phyloP scores from a whole-genome alignment of 2,113 vertebrate species.

The cattle (Bos taurus) region DNA sequence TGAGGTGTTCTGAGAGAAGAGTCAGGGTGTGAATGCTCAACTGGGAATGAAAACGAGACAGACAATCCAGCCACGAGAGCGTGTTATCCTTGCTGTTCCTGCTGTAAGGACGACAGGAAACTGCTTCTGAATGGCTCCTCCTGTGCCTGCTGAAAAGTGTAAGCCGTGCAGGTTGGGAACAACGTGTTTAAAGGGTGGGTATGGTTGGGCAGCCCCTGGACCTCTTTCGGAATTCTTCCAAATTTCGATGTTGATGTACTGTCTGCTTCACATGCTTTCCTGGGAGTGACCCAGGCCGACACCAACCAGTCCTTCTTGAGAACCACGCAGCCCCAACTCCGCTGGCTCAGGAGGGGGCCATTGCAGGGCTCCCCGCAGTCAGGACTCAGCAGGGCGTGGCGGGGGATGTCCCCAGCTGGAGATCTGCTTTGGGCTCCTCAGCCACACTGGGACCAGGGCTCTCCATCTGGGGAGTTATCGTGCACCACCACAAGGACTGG shows the following conservation, averaged over 20 bases:
- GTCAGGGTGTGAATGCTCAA: not conserved
- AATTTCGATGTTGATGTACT: accelerated
- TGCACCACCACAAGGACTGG: not conserved
- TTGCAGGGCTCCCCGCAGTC: not conserved
- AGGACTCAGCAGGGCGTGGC: too few relatives aligned
- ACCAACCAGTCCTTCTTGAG: not conserved
- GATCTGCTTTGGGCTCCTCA: not conserved
- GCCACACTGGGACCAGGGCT: not conserved
- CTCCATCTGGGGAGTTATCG: not conserved
- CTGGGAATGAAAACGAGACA: not conserved
- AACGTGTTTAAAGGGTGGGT: not conserved
- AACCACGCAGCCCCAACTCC: not conserved
- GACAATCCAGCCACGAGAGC: not conserved
- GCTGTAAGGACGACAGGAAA: not conserved
- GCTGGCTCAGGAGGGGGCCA: not conserved
- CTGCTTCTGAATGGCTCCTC: not conserved
- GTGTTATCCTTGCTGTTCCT: not conserved
- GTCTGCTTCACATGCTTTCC: not conserved
- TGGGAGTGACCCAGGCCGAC: not conserved
- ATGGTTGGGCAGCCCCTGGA: not conserved
- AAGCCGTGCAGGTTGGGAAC: not conserved
- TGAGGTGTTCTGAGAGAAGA: not conserved
- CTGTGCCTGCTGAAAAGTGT: not conserved
- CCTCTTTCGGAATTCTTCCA: not conserved
- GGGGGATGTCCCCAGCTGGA: not conserved